Percentiles rank a stretch among this genome's conserved stretches.
Evolutionary conservation across 1,140 invertebrate genomes (phyloP).

Genomic region (Phymorhynchus buccinoides): DNA sequence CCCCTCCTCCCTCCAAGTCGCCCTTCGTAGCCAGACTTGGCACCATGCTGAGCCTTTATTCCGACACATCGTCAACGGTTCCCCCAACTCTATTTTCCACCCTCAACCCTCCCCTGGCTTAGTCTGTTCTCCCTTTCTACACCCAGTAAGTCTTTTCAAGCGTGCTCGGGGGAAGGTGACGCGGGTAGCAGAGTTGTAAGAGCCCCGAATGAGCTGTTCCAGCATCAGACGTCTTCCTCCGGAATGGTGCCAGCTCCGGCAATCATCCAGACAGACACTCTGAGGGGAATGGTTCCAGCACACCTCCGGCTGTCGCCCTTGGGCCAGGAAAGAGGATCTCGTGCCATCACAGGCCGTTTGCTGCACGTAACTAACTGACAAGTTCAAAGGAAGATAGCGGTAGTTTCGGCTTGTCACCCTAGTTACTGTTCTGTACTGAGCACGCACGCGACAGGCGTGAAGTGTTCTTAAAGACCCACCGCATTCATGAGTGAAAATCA

Average conservation of each 20-base stretch:
- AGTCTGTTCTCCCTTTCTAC: not conserved
- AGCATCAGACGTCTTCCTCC: not conserved
- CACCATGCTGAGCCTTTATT: slow-evolving; percentile 29
- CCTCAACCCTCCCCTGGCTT: not conserved
- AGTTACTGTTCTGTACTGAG: not conserved
- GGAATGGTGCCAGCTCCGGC: not conserved
- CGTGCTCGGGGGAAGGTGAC: too few relatives aligned
- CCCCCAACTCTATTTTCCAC: not conserved
- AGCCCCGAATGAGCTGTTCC: not conserved
- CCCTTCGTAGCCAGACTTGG: not conserved
- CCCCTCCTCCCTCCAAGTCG: not conserved
- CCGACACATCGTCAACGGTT: not conserved
- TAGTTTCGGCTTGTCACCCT: not conserved
- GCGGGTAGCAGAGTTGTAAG: not conserved
- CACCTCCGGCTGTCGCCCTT: not conserved
- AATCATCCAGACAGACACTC: not conserved
- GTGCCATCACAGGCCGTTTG: not conserved
- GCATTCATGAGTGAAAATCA: too few relatives aligned
- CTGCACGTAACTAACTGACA: not conserved
- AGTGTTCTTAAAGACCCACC: too few relatives aligned
- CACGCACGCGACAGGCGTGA: not conserved
- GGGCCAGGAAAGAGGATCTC: not conserved
- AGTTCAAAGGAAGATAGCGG: not conserved
- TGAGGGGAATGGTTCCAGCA: not conserved
- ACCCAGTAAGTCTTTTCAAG: not conserved